Base-by-base conservation (phyloP, 2,113 vertebrate species). In the Megalops atlanticus region DNA sequence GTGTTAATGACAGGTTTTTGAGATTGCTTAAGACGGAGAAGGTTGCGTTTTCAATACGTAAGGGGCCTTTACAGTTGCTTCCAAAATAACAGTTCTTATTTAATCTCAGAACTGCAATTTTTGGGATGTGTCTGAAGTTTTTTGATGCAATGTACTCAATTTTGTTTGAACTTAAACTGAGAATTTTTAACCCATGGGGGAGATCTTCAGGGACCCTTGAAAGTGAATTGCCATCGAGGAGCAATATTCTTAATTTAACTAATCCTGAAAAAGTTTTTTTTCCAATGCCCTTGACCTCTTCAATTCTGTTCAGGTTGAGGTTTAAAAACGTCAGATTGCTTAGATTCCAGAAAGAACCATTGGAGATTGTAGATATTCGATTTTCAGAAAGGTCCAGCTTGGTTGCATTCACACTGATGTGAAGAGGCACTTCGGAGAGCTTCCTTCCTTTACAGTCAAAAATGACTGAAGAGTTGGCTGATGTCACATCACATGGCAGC, bases 61-160 rank as follows among this genome's bases (percentile, higher is more conserved):
- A 40, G 39, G 8, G 3, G 52, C 40, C 64, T 74, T 68, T 74
- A 43, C 2, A 78, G 2, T 0, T 0, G 8, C 85, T 78, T 40
- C 39, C 35, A 73, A 84, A 84, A 15, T 76, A 87, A n/a, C 82
- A 86, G 18, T 88, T 91, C 18, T 70, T 47, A 7, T 72, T 16
- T 4, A 81, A 49, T 11, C 0, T 0, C 0, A 75, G 71, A 52
- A 81, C 52, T 41, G 70, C 73, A 14, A 86, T 18, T 45, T 74
- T 33, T 73, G 15, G 74, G 27, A 84, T 27, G 15, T 8, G 3
- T 73, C 10, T 75, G 74, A 88, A 85, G 21, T 15, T 40, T 64
- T 87, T 72, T 64, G 64, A 27, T 76, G 14, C 79, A 40, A 89
- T 49, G 33, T 40, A 79, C 47, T 81, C 76, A 35, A 85, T 86